Conservation (phyloP, 2,888 invertebrate species). For the Diachrysia chrysitis region DNA sequence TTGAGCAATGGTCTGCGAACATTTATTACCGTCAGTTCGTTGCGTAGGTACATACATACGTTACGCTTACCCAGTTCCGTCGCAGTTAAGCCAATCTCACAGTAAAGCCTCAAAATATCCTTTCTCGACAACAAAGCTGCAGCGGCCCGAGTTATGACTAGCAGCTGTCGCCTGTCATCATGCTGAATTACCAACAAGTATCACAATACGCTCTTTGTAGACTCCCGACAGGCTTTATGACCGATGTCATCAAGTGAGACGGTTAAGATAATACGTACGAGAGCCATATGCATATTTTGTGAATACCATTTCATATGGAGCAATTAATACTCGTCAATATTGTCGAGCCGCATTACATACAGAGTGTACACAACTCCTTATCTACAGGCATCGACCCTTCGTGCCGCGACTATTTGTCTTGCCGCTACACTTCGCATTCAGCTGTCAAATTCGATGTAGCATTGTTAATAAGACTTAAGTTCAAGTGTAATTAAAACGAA, state of each 20-base stretch:
- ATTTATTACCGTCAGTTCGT: slow-evolving; percentile 39
- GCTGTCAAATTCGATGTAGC: slow-evolving; percentile 74
- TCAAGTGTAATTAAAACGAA: slow-evolving; percentile 63
- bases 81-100: slow-evolving; percentile 35
- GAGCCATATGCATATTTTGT: slow-evolving; percentile 9
- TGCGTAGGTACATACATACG: slow-evolving; percentile 24
- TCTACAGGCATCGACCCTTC: slow-evolving; percentile 36
- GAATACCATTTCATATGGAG: slow-evolving; percentile 11
- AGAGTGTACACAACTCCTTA: slow-evolving; percentile 49
- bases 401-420: slow-evolving; percentile 66
- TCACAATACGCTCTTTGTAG: slow-evolving; percentile 5
- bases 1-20: slow-evolving; percentile 43
- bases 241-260: slow-evolving; percentile 1
- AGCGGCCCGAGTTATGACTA: slow-evolving; percentile 24
- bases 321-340: slow-evolving; percentile 24
- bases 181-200: slow-evolving; percentile 16
- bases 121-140: slow-evolving; percentile 24
- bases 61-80: slow-evolving; percentile 28
- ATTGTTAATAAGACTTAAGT: slow-evolving; percentile 68
- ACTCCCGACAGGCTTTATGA: slow-evolving; percentile 5
- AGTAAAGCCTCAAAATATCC: slow-evolving; percentile 30
- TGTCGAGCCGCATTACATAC: slow-evolving; percentile 8
- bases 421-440: slow-evolving; percentile 67
- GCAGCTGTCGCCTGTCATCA: slow-evolving; percentile 25
- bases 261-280: slow-evolving; percentile 9